phyloP scores from a whole-genome alignment of 2,888 invertebrate species.

The Dioctria rufipes region DNA sequence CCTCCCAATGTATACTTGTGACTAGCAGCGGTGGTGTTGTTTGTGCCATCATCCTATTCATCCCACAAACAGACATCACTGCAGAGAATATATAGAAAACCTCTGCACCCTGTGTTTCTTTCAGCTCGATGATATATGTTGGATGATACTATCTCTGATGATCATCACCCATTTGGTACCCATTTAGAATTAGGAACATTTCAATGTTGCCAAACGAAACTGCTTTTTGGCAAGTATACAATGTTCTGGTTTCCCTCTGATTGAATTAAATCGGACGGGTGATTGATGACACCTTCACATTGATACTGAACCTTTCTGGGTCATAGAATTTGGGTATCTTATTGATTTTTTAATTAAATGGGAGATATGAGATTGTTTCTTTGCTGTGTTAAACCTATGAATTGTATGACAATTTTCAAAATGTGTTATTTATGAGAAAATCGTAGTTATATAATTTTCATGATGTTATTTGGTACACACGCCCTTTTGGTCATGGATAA shows the following conservation, averaged over 20 bases:
- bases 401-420: neutral
- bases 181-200: constrained; percentile 39
- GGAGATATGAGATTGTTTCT: neutral
- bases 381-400: neutral
- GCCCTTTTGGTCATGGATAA: too few relatives aligned
- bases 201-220: constrained; percentile 32
- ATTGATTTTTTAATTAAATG: constrained; percentile 41
- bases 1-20: constrained; percentile 8
- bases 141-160: constrained; percentile 33
- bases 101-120: constrained; percentile 30
- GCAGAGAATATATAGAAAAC: constrained; percentile 2
- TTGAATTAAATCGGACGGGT: constrained; percentile 49
- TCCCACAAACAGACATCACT: constrained; percentile 1
- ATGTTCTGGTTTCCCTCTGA: constrained; percentile 37
- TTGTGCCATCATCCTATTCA: constrained; percentile 32
- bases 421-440: too few relatives aligned
- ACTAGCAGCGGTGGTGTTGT: neutral
- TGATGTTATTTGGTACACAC: too few relatives aligned
- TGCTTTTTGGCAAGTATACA: constrained; percentile 40
- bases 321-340: constrained; percentile 27
- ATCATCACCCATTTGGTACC: constrained; percentile 44
- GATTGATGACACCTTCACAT: constrained; percentile 38
- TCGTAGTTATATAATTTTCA: too few relatives aligned
- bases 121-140: constrained; percentile 32
- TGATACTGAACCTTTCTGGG: constrained; percentile 41